Evolutionary conservation across 2,113 vertebrate species (phyloP).

Genomic region (Ochotona curzoniae): DNA sequence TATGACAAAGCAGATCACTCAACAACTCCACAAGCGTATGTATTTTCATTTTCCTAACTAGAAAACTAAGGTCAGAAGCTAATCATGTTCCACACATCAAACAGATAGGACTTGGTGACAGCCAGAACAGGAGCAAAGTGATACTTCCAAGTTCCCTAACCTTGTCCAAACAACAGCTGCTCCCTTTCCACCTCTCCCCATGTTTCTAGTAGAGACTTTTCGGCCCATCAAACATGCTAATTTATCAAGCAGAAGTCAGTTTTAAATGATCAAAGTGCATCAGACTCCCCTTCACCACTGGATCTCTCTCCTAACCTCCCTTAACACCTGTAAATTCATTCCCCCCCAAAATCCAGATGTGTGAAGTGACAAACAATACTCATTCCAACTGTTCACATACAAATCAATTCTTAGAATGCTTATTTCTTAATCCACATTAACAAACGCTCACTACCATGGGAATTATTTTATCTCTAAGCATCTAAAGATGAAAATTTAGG

Average conservation of each 20-base stretch:
- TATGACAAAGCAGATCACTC: conserved; percentile 29
- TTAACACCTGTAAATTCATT: conserved; percentile 8
- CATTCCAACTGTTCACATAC: conserved; percentile 7
- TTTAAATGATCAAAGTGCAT: neutral
- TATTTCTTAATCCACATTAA: conserved; percentile 38
- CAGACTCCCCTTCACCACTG: neutral
- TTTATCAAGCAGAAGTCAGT: neutral
- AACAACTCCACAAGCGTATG: conserved; percentile 1
- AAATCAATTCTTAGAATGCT: conserved; percentile 26
- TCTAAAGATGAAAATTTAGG: neutral
- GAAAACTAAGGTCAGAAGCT: conserved; percentile 27
- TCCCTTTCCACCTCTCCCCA: neutral
- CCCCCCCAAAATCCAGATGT: neutral
- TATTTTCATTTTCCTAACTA: conserved; percentile 28
- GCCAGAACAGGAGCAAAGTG: neutral
- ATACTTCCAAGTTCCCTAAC: neutral
- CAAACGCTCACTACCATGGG: conserved; percentile 12
- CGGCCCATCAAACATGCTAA: neutral
- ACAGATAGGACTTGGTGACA: neutral
- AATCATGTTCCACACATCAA: conserved; percentile 11
- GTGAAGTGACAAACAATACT: neutral
- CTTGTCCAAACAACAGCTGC: conserved; percentile 19
- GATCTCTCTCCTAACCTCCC: neutral
- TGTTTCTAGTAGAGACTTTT: neutral
- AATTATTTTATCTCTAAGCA: conserved; percentile 40